Base-by-base conservation (phyloP, 2,888 invertebrate genomes). In the Sussaba pulchella region DNA sequence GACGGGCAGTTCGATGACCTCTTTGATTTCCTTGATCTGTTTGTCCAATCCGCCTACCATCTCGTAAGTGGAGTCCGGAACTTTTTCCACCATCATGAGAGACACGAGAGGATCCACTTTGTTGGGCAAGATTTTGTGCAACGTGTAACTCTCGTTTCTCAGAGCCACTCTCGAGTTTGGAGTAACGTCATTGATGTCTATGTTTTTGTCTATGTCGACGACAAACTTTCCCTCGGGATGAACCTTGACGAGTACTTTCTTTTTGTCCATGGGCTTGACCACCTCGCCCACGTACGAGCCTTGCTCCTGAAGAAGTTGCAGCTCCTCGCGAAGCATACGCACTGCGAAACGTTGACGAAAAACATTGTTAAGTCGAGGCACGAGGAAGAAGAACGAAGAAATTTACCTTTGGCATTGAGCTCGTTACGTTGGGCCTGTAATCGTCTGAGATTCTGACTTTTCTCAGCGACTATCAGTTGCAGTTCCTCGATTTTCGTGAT, bases 61-160 rank as follows among this genome's bases (percentile, higher is more conserved):
- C 94, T 99, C 99, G 91, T 99, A 99, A 0, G 99, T 99, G 0
- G 99, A 99, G 92, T 99, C 99, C 0, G 99, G 99, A 1, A 99
- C 99, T 93, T 99, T 99, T 92, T 99, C 99, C 0, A 99, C 99
- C 99, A 99, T 99, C 99, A 99, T 99, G 81, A 99, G 95, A 0
- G 99, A 99, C 0, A 99, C 99, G 77, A 99, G 94, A 0, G 99
- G 99, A 94, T 99, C 99, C 1, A 99, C 99, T 94, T 99, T 99
- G 93, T 99, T 99, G 0, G 99, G 99, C 24, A 99, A 93, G 86
- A 99, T 99, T 94, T 99, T 99, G 92, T 99, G 99, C 47, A 99
- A 94, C 0, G 99, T 99, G 91, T 99, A 99, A 92, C 99, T 99
- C 93, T 99, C 99, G 91, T 99, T 99, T 72, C 99, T 95, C 43